phyloP scores from a whole-genome alignment of 2,888 invertebrate species.

The Melanostoma mellinum region DNA sequence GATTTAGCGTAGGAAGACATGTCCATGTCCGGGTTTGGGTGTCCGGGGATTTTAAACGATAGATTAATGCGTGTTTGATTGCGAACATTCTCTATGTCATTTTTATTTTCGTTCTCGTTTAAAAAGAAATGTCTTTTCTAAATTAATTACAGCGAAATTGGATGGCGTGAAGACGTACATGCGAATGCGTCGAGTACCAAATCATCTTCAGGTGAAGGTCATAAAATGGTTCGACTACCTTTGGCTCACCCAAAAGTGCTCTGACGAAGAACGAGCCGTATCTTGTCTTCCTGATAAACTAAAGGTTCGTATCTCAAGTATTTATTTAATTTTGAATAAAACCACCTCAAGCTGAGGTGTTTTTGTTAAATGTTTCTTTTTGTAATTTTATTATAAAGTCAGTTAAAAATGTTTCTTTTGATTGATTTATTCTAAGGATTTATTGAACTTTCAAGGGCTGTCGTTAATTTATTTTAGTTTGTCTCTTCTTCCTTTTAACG shows the following conservation, averaged over 20 bases:
- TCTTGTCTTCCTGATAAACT: slow-evolving; percentile 98
- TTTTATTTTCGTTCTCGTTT: slow-evolving; percentile 63
- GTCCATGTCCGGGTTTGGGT: background rate
- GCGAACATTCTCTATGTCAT: slow-evolving; percentile 35
- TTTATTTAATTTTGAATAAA: background rate
- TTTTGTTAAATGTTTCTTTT: no score
- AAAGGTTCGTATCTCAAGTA: slow-evolving; percentile 83
- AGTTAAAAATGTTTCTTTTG: no score
- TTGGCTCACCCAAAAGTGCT: slow-evolving; percentile 99
- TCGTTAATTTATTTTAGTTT: background rate
- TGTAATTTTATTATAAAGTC: no score
- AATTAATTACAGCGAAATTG: slow-evolving; percentile 92
- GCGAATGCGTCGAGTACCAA: slow-evolving; percentile 97
- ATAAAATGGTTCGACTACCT: slow-evolving; percentile 99
- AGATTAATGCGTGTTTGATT: slow-evolving; percentile 50
- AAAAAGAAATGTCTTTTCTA: slow-evolving; percentile 22
- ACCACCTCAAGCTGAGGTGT: background rate
- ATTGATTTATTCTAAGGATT: no score
- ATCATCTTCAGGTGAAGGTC: slow-evolving; percentile 97
- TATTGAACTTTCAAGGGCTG: no score
- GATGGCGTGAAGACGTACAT: slow-evolving; percentile 99
- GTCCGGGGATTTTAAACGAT: slow-evolving; percentile 44
- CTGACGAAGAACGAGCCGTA: slow-evolving; percentile 97
- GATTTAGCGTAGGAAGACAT: slow-evolving; percentile 24
- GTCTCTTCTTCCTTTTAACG: slow-evolving; percentile 5